A percentile compares a stretch with the other conserved stretches of the same genome.
Evolutionary conservation across 2,797 vertebrate genomes (phyloP).

Genomic region (Psittacula echo): DNA sequence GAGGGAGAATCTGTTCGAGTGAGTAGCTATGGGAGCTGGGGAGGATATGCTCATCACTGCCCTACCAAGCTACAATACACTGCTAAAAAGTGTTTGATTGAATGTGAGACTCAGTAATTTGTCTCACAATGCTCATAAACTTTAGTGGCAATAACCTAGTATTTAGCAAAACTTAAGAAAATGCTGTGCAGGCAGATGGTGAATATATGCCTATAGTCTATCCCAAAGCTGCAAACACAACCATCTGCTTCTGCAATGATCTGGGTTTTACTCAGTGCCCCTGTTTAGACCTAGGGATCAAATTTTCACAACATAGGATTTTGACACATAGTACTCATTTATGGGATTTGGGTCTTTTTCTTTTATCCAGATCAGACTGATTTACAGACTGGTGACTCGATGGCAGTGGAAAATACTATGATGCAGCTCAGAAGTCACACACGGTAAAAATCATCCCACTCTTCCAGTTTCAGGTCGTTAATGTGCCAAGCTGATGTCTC

Average conservation of each 20-base stretch:
- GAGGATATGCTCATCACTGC: neutral
- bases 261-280: constrained; percentile 40
- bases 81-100: constrained; percentile 41
- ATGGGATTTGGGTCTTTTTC: neutral
- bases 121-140: constrained; percentile 62
- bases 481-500: neutral
- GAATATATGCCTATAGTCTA: constrained; percentile 66
- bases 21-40: neutral
- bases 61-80: neutral
- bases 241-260: constrained; percentile 60
- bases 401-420: neutral
- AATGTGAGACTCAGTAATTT: constrained; percentile 51
- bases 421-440: neutral
- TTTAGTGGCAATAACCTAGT: constrained; percentile 62
- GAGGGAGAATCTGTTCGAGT: neutral
- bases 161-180: constrained; percentile 73
- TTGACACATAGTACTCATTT: neutral
- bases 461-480: fast-evolving
- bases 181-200: constrained; percentile 63
- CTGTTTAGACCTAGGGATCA: constrained; percentile 40
- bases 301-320: constrained; percentile 23
- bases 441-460: neutral
- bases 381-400: neutral
- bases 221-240: constrained; percentile 69
- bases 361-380: neutral